Evolutionary conservation across 1,140 invertebrate species (phyloP).

Genomic region (Liolophura sinensis): DNA sequence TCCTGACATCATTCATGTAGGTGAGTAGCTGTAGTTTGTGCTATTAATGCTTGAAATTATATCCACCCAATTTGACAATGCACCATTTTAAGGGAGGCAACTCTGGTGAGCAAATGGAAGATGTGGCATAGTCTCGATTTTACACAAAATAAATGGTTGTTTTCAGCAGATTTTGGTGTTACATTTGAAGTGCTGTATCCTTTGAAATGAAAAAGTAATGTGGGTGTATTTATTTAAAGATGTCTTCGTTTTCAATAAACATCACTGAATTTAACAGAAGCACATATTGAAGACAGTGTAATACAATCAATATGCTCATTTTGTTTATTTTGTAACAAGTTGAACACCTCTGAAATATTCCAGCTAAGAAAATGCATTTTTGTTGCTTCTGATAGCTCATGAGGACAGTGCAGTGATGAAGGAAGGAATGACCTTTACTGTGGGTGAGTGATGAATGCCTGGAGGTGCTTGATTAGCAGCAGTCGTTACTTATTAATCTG

Average conservation of each 20-base stretch:
- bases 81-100: too few species aligned
- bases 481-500: neutral
- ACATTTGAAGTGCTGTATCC: too few species aligned
- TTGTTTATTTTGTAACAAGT: neutral
- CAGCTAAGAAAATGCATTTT: neutral
- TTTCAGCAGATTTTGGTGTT: too few species aligned
- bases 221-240: neutral
- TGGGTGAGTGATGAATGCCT: constrained; percentile 57
- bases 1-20: constrained; percentile 73
- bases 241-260: neutral
- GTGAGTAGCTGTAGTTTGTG: constrained; percentile 35
- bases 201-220: neutral
- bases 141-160: too few species aligned
- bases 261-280: neutral
- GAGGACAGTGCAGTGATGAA: constrained; percentile 74
- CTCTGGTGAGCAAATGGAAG: too few species aligned
- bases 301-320: neutral
- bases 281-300: neutral
- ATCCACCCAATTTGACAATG: too few species aligned
- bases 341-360: neutral
- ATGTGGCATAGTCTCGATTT: too few species aligned
- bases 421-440: constrained; percentile 90
- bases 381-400: constrained; percentile 66
- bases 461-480: too few species aligned
- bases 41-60: too few species aligned